Conservation (phyloP, 1,140 invertebrate genomes). For the Pachyrhynchus sulphureomaculatus region DNA sequence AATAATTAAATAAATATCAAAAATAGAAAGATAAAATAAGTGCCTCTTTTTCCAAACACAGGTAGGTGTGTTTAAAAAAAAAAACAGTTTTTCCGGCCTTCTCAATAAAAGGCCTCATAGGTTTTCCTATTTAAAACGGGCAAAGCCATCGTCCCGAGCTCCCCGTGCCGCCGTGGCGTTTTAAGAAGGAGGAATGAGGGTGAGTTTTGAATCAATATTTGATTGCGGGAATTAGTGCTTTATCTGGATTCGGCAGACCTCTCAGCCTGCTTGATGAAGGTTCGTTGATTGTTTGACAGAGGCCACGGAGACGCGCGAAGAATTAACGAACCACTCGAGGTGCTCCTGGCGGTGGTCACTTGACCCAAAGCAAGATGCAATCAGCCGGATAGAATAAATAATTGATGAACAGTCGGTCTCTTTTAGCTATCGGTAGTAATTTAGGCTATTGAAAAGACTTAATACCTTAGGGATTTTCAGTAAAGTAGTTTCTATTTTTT, state of each 20-base stretch:
- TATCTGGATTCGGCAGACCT: slow-evolving; percentile 53
- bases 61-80: neutral
- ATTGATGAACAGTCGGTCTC: slow-evolving; percentile 18
- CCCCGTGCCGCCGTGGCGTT: slow-evolving; percentile 26
- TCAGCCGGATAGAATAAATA: slow-evolving; percentile 18
- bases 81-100: neutral
- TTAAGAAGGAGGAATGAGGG: slow-evolving; percentile 46
- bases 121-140: slow-evolving; percentile 22
- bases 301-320: slow-evolving; percentile 51
- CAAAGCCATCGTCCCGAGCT: neutral
- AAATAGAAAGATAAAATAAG: too few relatives aligned
- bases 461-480: too few relatives aligned
- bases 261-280: slow-evolving; percentile 49
- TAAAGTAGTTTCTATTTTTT: too few relatives aligned
- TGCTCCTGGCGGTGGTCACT: slow-evolving; percentile 28
- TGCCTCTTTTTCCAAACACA: too few relatives aligned
- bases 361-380: slow-evolving; percentile 29
- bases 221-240: slow-evolving; percentile 54
- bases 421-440: slow-evolving; percentile 8
- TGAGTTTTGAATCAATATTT: slow-evolving; percentile 54
- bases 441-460: neutral
- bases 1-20: too few relatives aligned
- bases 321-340: slow-evolving; percentile 48
- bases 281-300: slow-evolving; percentile 53
- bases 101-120: slow-evolving; percentile 13